These are phyloP conservation scores for Dasyprocta punctata DNA, from an alignment of 2,113 vertebrate species.

Conservation along the genomic window DNA sequence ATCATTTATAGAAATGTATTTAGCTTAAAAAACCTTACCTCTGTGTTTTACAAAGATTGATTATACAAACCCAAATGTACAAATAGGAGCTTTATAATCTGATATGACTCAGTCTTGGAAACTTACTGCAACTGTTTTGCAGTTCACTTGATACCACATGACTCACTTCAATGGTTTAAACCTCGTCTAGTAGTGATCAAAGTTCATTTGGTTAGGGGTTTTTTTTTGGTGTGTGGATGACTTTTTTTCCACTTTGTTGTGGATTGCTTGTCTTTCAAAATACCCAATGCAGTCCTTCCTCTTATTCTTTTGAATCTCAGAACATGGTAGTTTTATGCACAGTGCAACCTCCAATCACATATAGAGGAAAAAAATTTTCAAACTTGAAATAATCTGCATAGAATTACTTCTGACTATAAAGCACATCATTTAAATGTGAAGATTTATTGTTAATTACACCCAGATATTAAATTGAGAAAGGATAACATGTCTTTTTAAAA, in stretches of 20 bases:
- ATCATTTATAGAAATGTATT: constrained; percentile 25
- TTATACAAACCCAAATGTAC: constrained; percentile 68
- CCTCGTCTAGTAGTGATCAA: constrained; percentile 80
- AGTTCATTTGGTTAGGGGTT: constrained; percentile 80
- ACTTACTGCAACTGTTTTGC: constrained; percentile 83
- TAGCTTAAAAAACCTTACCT: constrained; percentile 18
- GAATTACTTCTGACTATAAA: constrained; percentile 47
- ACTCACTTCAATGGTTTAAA: constrained; percentile 73
- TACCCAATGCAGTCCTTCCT: constrained; percentile 73
- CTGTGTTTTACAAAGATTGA: constrained; percentile 66
- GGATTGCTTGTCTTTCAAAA: constrained; percentile 82
- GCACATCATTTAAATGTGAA: background rate
- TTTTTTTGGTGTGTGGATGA: constrained; percentile 74
- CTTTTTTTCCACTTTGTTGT: constrained; percentile 85
- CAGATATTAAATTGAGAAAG: constrained; percentile 49
- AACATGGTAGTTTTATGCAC: constrained; percentile 56
- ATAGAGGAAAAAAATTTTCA: background rate
- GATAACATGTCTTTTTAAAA: constrained; percentile 40
- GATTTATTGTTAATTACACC: constrained; percentile 32
- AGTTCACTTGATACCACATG: constrained; percentile 78
- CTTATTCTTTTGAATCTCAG: constrained; percentile 79
- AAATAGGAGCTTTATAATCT: constrained; percentile 74
- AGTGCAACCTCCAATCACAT: constrained; percentile 51
- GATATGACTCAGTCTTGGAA: constrained; percentile 85
- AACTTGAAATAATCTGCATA: constrained; percentile 52